A percentile compares a stretch with the other conserved stretches of the same genome.
These are phyloP conservation scores for Torymus texanus DNA, from an alignment of 2,888 invertebrate species.

Conservation along the genomic window DNA sequence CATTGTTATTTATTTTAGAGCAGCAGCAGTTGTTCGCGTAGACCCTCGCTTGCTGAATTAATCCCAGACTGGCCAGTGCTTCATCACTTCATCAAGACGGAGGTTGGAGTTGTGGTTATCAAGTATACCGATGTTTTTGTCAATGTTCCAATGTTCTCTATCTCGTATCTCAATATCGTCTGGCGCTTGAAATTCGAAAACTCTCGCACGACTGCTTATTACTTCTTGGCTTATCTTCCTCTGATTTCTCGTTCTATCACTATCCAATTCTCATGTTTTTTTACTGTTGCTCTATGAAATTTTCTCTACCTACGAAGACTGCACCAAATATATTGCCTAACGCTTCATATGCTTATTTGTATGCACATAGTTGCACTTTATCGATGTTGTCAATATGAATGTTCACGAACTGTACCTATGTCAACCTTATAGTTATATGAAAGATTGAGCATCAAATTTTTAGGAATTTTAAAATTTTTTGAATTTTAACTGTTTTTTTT, in stretches of 20 bases:
- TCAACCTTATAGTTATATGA: not conserved
- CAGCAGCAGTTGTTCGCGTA: constrained; percentile 78
- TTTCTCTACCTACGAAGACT: no score
- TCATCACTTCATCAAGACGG: constrained; percentile 88
- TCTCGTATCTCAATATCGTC: constrained; percentile 34
- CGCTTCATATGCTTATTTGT: constrained; percentile 18
- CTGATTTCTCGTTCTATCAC: constrained; percentile 11
- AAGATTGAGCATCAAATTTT: not conserved
- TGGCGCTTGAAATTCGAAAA: constrained; percentile 26
- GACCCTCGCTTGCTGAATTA: constrained; percentile 94
- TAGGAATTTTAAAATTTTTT: constrained; percentile 18
- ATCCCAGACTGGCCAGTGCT: constrained; percentile 97
- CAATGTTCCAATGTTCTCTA: constrained; percentile 45
- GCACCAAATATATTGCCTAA: constrained; percentile 2
- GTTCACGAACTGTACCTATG: not conserved
- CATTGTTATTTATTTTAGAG: constrained; percentile 51
- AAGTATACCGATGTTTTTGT: constrained; percentile 58
- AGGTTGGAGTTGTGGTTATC: constrained; percentile 81
- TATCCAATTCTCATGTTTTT: constrained; percentile 4
- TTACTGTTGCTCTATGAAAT: not conserved
- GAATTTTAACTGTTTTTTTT: constrained; percentile 20
- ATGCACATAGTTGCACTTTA: not conserved
- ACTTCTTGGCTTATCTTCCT: constrained; percentile 16
- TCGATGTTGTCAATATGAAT: constrained; percentile 47
- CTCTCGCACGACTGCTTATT: constrained; percentile 15